These are phyloP conservation scores for Cepaea hortensis DNA, from an alignment of 2,888 invertebrate species.

Conservation along the genomic window DNA sequence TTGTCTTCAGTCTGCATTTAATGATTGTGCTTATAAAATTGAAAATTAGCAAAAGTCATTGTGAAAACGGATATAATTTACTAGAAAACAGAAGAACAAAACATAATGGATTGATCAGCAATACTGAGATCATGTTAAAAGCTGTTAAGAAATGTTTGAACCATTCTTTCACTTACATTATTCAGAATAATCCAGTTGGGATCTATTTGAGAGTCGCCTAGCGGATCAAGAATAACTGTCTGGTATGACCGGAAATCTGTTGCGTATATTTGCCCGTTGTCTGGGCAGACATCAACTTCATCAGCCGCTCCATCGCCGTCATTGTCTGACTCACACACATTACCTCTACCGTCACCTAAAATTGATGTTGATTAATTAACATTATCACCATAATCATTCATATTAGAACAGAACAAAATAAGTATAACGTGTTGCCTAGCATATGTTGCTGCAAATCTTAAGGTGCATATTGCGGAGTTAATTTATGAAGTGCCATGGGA, in stretches of 20 bases:
- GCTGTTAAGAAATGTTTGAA: not conserved
- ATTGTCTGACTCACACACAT: slow-evolving; percentile 88
- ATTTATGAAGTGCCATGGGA: too few relatives aligned
- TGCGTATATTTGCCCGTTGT: slow-evolving; percentile 91
- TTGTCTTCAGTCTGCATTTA: too few relatives aligned
- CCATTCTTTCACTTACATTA: slow-evolving; percentile 80
- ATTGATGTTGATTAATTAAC: slow-evolving; percentile 21
- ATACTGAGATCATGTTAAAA: too few relatives aligned
- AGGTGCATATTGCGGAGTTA: not conserved
- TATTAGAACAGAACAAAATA: not conserved
- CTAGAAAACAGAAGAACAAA: too few relatives aligned
- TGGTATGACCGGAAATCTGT: slow-evolving; percentile 93
- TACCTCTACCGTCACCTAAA: slow-evolving; percentile 87
- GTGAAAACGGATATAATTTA: too few relatives aligned
- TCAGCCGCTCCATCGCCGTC: slow-evolving; percentile 90
- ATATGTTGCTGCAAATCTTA: not conserved
- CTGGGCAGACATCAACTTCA: slow-evolving; percentile 92
- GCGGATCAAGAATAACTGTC: slow-evolving; percentile 93
- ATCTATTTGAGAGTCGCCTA: slow-evolving; percentile 93
- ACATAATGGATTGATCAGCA: too few relatives aligned
- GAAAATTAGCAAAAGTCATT: too few relatives aligned
- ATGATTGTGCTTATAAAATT: too few relatives aligned
- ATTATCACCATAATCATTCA: not conserved
- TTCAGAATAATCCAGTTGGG: slow-evolving; percentile 95
- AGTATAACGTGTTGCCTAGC: not conserved